Percentiles rank a stretch among this genome's conserved stretches.
Evolutionary conservation across 2,113 vertebrate genomes (phyloP).

Genomic region (Brevimyrus niger): DNA sequence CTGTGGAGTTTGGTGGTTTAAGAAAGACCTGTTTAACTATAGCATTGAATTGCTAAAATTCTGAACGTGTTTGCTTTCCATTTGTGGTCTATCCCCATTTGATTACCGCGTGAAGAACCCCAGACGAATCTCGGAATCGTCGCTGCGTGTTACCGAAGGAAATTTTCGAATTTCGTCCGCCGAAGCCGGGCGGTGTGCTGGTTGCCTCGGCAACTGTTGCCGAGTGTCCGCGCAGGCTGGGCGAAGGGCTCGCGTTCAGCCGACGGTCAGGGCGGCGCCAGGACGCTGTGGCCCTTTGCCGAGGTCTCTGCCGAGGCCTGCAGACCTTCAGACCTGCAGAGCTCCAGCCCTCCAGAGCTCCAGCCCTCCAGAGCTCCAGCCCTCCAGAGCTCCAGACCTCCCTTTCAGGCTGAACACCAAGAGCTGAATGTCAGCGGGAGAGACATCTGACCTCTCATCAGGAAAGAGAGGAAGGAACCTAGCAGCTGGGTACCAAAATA

Average conservation of each 20-base stretch:
- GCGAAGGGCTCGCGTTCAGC: not conserved
- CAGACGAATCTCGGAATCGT: not conserved
- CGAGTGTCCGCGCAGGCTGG: not conserved
- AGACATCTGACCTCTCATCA: not conserved
- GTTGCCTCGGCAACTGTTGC: slow-evolving; percentile 21
- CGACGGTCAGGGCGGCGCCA: not conserved
- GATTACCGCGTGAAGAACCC: not conserved
- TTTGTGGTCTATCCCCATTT: not conserved
- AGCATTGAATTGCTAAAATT: not conserved
- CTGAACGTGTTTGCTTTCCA: not conserved
- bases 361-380: no score
- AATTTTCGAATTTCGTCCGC: not conserved
- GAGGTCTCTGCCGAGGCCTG: not conserved
- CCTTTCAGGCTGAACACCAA: not conserved
- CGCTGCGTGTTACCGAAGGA: not conserved
- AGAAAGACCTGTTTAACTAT: not conserved
- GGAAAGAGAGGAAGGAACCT: not conserved
- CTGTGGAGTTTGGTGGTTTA: not conserved
- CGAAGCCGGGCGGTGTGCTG: not conserved
- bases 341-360: no score
- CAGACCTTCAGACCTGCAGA: not conserved
- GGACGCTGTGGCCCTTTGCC: not conserved
- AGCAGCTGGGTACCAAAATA: not conserved
- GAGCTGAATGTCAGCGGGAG: not conserved
- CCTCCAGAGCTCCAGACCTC: not conserved